phyloP scores from a whole-genome alignment of 2,888 invertebrate species.

The Catotricha subobsoleta region DNA sequence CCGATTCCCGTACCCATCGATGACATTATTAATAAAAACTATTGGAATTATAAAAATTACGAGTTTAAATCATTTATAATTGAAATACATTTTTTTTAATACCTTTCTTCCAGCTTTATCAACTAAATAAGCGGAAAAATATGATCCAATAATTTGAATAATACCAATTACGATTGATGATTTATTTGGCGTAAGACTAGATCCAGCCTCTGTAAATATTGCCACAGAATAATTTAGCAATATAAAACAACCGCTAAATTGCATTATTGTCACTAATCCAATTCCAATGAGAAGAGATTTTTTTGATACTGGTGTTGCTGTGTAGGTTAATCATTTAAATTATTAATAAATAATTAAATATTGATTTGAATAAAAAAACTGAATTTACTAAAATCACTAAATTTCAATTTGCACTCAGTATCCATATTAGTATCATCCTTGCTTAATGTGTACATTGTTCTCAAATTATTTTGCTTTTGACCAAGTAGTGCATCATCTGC shows the following conservation, averaged over 20 bases:
- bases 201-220: slow-evolving; percentile 24
- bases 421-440: too few relatives aligned
- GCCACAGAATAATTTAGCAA: slow-evolving; percentile 22
- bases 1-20: slow-evolving; percentile 21
- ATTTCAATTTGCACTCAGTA: too few relatives aligned
- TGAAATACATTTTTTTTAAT: slow-evolving; percentile 3
- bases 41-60: slow-evolving; percentile 3
- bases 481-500: not conserved
- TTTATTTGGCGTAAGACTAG: slow-evolving; percentile 21
- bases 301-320: slow-evolving; percentile 13
- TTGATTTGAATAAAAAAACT: too few relatives aligned
- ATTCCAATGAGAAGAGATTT: slow-evolving; percentile 22
- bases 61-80: too few relatives aligned
- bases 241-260: slow-evolving; percentile 19
- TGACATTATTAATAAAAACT: slow-evolving; percentile 19
- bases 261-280: slow-evolving; percentile 21
- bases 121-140: slow-evolving; percentile 23
- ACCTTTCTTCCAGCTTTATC: slow-evolving; percentile 24
- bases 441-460: too few relatives aligned
- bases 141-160: slow-evolving; percentile 24
- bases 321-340: slow-evolving; percentile 6
- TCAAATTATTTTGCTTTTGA: too few relatives aligned
- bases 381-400: too few relatives aligned
- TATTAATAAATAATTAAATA: too few relatives aligned
- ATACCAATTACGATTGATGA: slow-evolving; percentile 24